Conservation (phyloP, 2,888 invertebrate genomes). For the Mythimna albipuncta region DNA sequence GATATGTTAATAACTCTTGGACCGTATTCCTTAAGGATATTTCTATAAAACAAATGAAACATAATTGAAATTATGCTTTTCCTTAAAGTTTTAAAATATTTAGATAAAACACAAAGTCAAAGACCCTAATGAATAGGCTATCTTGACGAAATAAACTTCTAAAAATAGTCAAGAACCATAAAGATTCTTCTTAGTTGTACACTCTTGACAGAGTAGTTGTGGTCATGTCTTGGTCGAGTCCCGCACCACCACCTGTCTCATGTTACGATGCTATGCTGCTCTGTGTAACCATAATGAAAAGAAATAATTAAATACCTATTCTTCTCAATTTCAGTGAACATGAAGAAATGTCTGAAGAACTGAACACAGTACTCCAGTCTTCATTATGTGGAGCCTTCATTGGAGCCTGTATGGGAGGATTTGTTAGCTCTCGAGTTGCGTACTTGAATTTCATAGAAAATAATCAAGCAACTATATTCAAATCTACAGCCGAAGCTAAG, state of each 20-base stretch:
- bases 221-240: no score
- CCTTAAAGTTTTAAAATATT: not conserved
- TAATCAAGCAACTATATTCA: conserved; percentile 94
- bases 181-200: no score
- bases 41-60: not conserved
- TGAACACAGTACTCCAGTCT: conserved; percentile 91
- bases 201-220: no score
- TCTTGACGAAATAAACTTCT: not conserved
- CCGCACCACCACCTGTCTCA: no score
- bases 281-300: not conserved
- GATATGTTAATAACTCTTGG: not conserved
- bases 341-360: conserved; percentile 91
- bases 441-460: conserved; percentile 93
- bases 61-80: not conserved
- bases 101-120: not conserved
- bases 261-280: no score
- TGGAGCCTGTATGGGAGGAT: conserved; percentile 93
- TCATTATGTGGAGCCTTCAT: conserved; percentile 90
- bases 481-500: conserved; percentile 92
- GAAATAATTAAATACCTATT: not conserved
- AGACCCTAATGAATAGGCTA: no score
- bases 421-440: conserved; percentile 90
- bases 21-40: not conserved
- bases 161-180: not conserved
- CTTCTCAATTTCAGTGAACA: conserved; percentile 90